A percentile compares a stretch with the other conserved stretches of the same genome.
phyloP scores from a whole-genome alignment of 2,113 vertebrate genomes.

The Murina feae region DNA sequence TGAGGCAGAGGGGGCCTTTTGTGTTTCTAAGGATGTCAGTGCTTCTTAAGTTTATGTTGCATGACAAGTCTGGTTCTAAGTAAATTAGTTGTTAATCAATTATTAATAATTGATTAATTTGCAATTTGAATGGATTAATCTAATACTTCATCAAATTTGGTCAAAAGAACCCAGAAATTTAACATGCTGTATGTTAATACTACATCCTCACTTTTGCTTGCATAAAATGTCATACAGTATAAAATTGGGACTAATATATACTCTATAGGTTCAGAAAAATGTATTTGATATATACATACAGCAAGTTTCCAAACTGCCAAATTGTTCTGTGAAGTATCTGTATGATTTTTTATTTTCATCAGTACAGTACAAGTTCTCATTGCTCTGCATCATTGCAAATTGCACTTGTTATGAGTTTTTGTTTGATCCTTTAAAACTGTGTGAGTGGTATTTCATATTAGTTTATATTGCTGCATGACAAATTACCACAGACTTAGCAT shows the following conservation, averaged over 20 bases:
- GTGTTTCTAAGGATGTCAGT: not conserved
- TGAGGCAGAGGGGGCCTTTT: not conserved
- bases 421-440: not conserved
- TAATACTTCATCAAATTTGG: not conserved
- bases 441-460: not conserved
- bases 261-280: not conserved
- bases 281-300: not conserved
- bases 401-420: not conserved
- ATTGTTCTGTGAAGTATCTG: not conserved
- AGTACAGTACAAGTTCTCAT: not conserved
- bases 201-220: not conserved
- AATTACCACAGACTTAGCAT: not conserved
- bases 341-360: not conserved
- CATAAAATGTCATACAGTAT: not conserved
- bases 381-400: not conserved
- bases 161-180: constrained; percentile 1
- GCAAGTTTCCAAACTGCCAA: not conserved
- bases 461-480: not conserved
- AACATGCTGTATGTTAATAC: not conserved
- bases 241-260: not conserved
- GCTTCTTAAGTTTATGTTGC: not conserved
- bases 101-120: not conserved
- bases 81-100: not conserved
- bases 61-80: not conserved
- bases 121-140: not conserved